phyloP scores from a whole-genome alignment of 2,113 vertebrate species.

The Brachirus orientalis region DNA sequence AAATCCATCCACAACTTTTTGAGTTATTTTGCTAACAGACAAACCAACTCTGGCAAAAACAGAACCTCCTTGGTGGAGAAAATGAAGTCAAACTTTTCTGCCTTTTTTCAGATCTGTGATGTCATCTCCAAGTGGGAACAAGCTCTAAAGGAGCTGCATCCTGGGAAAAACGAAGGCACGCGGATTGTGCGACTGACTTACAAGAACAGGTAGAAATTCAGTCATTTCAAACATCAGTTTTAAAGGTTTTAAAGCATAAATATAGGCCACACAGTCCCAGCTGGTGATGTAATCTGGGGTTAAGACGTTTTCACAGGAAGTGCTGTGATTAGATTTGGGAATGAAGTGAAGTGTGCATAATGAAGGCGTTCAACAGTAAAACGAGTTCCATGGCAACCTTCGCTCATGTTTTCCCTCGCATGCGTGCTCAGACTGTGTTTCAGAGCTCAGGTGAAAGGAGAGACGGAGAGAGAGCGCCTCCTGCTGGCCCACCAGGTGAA shows the following conservation, averaged over 20 bases:
- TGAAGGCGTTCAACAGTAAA: too few species aligned
- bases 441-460: slow-evolving; percentile 87
- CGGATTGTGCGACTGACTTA: slow-evolving; percentile 89
- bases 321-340: not conserved
- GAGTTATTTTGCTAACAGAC: too few species aligned
- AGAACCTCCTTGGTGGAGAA: too few species aligned
- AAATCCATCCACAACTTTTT: too few species aligned
- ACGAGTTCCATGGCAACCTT: too few species aligned
- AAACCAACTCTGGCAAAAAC: too few species aligned
- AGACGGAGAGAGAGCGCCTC: slow-evolving; percentile 89
- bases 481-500: slow-evolving; percentile 90
- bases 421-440: slow-evolving; percentile 82
- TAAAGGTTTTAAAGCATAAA: not conserved
- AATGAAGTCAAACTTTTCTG: too few species aligned
- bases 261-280: not conserved
- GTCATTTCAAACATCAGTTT: not conserved
- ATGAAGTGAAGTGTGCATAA: too few species aligned
- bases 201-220: slow-evolving; percentile 85
- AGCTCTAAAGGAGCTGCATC: slow-evolving; percentile 89
- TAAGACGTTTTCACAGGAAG: not conserved
- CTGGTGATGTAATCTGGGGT: not conserved
- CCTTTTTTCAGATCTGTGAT: slow-evolving; percentile 87
- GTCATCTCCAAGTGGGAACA: slow-evolving; percentile 94
- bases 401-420: not conserved
- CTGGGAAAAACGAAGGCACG: slow-evolving; percentile 90